A percentile compares a stretch with the other conserved stretches of the same genome.
Evolutionary conservation across 2,113 vertebrate species (phyloP).

Genomic region (Peucedramus taeniatus): DNA sequence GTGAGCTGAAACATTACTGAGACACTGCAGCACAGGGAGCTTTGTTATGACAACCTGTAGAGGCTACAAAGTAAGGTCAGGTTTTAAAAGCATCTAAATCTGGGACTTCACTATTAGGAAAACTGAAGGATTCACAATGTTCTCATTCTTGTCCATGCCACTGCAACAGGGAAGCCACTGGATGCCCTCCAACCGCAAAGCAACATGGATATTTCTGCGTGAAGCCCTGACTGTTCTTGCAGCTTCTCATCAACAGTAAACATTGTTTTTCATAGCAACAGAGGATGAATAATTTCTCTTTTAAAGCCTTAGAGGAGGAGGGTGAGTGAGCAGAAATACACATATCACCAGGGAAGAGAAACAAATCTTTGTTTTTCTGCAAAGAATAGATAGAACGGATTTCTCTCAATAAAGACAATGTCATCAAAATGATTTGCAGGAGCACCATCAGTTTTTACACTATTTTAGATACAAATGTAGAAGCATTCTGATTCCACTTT

Average conservation of each 20-base stretch:
- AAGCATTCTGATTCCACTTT: neutral
- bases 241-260: neutral
- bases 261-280: neutral
- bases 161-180: neutral
- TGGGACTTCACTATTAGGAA: neutral
- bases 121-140: neutral
- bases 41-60: neutral
- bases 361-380: slow-evolving; percentile 8
- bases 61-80: neutral
- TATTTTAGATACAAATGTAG: slow-evolving; percentile 2
- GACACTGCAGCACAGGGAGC: neutral
- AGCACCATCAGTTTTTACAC: neutral
- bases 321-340: neutral
- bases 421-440: slow-evolving; percentile 32
- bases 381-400: neutral
- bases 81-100: neutral
- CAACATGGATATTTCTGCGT: neutral
- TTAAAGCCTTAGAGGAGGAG: neutral
- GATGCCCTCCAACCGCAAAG: neutral
- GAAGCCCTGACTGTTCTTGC: neutral
- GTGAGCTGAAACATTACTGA: neutral
- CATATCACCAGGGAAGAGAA: neutral
- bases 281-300: neutral
- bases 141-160: neutral
- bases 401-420: slow-evolving; percentile 19